phyloP scores from a whole-genome alignment of 2,113 vertebrate genomes.

The Crotalus helleri region DNA sequence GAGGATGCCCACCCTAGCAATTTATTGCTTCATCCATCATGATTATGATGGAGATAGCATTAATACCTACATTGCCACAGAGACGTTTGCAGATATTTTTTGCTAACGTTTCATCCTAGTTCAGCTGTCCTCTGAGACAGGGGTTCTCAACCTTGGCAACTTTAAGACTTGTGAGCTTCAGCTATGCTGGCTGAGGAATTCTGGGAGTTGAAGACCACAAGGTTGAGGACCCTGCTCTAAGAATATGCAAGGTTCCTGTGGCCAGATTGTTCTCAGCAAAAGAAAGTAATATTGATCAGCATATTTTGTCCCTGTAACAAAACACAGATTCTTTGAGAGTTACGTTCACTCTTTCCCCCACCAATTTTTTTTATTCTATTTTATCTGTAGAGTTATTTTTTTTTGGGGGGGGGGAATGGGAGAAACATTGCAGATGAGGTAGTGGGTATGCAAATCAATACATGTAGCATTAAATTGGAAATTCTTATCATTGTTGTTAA shows the following conservation, averaged over 20 bases:
- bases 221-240: no score
- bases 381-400: conserved; percentile 23
- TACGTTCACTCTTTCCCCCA: not conserved
- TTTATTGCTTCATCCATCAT: not conserved
- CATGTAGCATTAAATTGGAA: conserved; percentile 33
- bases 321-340: not conserved
- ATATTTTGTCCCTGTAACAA: not conserved
- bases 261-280: not conserved
- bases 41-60: not conserved
- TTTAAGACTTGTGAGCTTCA: no score
- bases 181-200: no score
- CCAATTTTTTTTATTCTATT: not conserved
- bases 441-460: conserved; percentile 16
- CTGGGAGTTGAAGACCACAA: no score
- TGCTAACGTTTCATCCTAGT: not conserved
- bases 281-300: not conserved
- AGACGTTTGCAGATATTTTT: not conserved
- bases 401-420: not conserved
- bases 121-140: not conserved
- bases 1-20: not conserved
- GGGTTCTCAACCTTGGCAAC: no score
- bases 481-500: conserved; percentile 49
- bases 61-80: not conserved
- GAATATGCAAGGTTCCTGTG: not conserved
- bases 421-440: conserved; percentile 1